Evolutionary conservation across 30 jellyfish, hydroid and myxozoan species (phyloP).

Genomic region (Aurelia sp.): DNA sequence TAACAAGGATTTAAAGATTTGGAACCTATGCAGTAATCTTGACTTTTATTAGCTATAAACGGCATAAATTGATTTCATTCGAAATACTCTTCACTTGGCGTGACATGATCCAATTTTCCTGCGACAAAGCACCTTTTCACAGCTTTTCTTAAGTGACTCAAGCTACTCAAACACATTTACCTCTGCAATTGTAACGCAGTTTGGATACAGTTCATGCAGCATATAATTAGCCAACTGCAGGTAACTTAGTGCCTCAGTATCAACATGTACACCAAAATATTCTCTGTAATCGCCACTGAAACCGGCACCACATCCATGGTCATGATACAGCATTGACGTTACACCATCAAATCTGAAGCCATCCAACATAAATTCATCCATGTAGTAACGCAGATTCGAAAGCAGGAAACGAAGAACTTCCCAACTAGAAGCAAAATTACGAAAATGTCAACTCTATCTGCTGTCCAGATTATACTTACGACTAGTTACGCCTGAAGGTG

Average conservation of each 20-base stretch:
- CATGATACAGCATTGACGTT: constrained; percentile 96
- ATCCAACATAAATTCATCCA: constrained; percentile 93
- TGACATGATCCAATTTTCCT: too few species aligned
- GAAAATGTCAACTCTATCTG: too few species aligned
- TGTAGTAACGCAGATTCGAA: constrained; percentile 90
- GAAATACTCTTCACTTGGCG: too few species aligned
- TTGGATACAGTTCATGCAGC: constrained; percentile 91
- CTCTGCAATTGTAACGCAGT: constrained; percentile 94
- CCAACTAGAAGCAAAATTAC: constrained; percentile 59
- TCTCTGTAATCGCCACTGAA: constrained; percentile 97
- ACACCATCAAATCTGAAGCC: constrained; percentile 99
- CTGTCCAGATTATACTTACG: too few species aligned
- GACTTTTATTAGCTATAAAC: too few species aligned
- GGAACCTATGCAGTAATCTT: too few species aligned
- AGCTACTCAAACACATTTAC: constrained; percentile 12
- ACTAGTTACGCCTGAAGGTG: too few species aligned
- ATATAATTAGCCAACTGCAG: constrained; percentile 91
- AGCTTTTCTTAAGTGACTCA: too few species aligned
- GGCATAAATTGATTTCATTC: too few species aligned
- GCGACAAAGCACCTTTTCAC: too few species aligned
- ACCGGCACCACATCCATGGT: constrained; percentile 93
- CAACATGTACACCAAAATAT: constrained; percentile 87
- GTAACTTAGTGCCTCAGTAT: constrained; percentile 88
- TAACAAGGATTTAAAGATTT: too few species aligned
- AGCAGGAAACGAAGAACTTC: constrained; percentile 93